Percentiles rank a stretch among this genome's conserved stretches.
Conservation (phyloP, 1,140 invertebrate genomes). For the Aphelenchoides fujianensis region DNA sequence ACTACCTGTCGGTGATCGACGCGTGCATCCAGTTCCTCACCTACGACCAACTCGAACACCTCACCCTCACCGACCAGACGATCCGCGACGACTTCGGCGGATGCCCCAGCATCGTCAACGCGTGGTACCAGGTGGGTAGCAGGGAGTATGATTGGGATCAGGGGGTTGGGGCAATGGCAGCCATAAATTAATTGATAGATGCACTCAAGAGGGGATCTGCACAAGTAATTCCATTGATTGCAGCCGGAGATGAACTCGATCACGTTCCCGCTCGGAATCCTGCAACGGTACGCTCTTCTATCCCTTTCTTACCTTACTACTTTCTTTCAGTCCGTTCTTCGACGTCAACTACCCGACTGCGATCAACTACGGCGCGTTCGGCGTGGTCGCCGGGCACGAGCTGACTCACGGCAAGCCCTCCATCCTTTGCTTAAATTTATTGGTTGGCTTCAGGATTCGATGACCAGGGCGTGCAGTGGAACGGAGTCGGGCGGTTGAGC, state of each 20-base stretch:
- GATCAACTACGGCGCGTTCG: conserved; percentile 67
- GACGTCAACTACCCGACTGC: conserved; percentile 68
- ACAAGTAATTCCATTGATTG: no score
- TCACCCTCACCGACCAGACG: conserved; percentile 22
- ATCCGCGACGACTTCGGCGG: conserved; percentile 29
- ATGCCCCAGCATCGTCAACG: conserved; percentile 29
- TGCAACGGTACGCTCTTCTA: conserved; percentile 25
- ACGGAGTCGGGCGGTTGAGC: conserved; percentile 12
- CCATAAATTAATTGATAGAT: conserved; percentile 23
- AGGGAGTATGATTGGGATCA: conserved; percentile 1
- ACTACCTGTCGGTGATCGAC: conserved; percentile 22
- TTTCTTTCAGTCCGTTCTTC: conserved; percentile 67
- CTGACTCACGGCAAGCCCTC: conserved; percentile 67
- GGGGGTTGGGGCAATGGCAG: not conserved
- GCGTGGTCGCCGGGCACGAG: conserved; percentile 68
- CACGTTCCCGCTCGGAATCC: conserved; percentile 43
- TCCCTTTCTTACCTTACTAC: no score
- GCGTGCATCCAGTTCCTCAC: not conserved
- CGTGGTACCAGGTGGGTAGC: conserved; percentile 33
- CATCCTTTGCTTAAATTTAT: no score
- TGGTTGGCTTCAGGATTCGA: conserved; percentile 8
- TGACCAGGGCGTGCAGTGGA: conserved; percentile 24
- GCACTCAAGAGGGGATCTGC: not conserved
- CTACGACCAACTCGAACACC: conserved; percentile 19
- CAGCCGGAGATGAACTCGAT: conserved; percentile 48